Base-by-base conservation (phyloP, 1,140 invertebrate genomes). In the Mizuhopecten yessoensis region DNA sequence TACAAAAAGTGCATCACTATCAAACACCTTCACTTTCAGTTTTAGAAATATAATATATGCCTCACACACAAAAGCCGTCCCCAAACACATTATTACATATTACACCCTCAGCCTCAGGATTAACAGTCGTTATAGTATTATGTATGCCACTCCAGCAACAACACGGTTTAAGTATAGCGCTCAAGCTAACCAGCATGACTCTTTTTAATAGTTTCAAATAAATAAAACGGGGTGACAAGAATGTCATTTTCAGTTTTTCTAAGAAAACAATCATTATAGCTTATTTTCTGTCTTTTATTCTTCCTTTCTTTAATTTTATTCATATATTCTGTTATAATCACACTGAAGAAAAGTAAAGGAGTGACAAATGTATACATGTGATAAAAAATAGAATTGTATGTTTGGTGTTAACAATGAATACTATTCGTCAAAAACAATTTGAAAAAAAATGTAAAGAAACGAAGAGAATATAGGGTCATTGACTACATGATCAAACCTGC, bases 401-500 rank as follows among this genome's bases (percentile, higher is more conserved):
- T 29, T 29, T 75, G 2, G 23, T 75, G 20, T 5, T 29, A 75
- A 75, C 5, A 75, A 29, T 23, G 20, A 39, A 87, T 39, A 39
- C 5, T 13, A 34, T 87, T 87, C 33, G 36, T 34, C 20, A 34
- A 87, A 34, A 87, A 87, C 5, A 7, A 5, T 87, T 34, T 17
- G 36, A 87, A 86, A 34, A 49, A 13, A 86, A 86, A 39, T 39
- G 36, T 39, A 39, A 13, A 39, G 13, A 34, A 23, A 87, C 2
- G 5, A 87, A 34, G 0, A 5, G 34, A 87, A 34, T 23, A 87
- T 39, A 87, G 36, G 36, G 36, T 39, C 36, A 87, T 34, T 23
- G 13, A n/a, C 86, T 87, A 90, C 42, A 75, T 90, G 34, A 91
- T 75, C 92, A 92, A 91, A 92, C 92, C 92, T 91, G 92, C 89